Percentiles rank a stretch among this genome's conserved stretches.
These are phyloP conservation scores for Kuschelorhynchus macadamiae DNA, from an alignment of 2,888 invertebrate genomes.

Conservation along the genomic window DNA sequence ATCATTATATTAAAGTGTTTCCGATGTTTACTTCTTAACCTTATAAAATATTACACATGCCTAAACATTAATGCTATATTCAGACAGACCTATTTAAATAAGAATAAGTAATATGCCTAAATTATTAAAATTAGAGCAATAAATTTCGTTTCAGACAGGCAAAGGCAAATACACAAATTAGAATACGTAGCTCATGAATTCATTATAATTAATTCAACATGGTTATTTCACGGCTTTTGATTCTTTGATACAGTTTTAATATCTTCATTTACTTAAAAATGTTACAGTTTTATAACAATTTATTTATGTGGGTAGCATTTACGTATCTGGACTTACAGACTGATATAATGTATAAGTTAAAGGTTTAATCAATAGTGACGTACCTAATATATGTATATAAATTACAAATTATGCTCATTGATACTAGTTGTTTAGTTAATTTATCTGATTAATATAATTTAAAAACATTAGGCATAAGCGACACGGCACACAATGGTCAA, in stretches of 20 bases:
- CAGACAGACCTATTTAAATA: slow-evolving; percentile 47
- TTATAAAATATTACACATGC: slow-evolving; percentile 42
- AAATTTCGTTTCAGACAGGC: slow-evolving; percentile 42
- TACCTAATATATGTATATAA: too few relatives aligned
- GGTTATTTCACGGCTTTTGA: slow-evolving; percentile 44
- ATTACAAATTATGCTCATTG: too few relatives aligned
- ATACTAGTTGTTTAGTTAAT: too few relatives aligned
- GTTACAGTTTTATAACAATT: slow-evolving; percentile 60
- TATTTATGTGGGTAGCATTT: background rate
- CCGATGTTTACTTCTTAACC: slow-evolving; percentile 38
- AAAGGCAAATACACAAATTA: slow-evolving; percentile 46
- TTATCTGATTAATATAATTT: too few relatives aligned
- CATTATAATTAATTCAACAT: slow-evolving; percentile 43
- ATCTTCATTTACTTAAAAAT: slow-evolving; percentile 20
- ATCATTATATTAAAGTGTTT: slow-evolving; percentile 44
- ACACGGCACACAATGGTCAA: too few relatives aligned
- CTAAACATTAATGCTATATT: slow-evolving; percentile 43
- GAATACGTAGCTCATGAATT: slow-evolving; percentile 40
- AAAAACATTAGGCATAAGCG: too few relatives aligned
- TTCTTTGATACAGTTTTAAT: slow-evolving; percentile 10
- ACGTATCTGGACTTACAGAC: too few relatives aligned
- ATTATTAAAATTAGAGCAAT: slow-evolving; percentile 49
- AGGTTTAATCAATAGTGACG: too few relatives aligned
- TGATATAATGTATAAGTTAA: too few relatives aligned
- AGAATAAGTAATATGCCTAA: slow-evolving; percentile 47